Percentiles rank a stretch among this genome's conserved stretches.
Conservation (phyloP, 2,113 vertebrate genomes). For the Sinocyclocheilus anshuiensis region DNA sequence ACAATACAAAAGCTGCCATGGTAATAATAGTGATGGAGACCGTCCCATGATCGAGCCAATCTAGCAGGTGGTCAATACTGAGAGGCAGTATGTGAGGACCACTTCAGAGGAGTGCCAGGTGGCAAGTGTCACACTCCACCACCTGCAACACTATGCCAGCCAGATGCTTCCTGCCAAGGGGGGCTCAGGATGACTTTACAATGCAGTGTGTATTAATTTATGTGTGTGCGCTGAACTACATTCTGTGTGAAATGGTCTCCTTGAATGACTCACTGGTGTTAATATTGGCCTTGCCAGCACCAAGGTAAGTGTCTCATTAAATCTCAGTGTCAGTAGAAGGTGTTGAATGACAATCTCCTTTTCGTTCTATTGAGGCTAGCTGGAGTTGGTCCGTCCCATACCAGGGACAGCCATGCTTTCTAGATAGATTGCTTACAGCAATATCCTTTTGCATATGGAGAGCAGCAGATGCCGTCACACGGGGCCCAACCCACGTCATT, state of each 20-base stretch:
- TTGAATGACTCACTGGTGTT: conserved; percentile 46
- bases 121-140: conserved; percentile 49
- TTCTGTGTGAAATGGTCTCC: conserved; percentile 36
- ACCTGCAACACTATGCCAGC: conserved; percentile 41
- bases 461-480: neutral
- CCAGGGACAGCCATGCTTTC: neutral
- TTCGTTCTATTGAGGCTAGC: conserved; percentile 3
- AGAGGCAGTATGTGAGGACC: conserved; percentile 28
- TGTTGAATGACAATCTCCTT: conserved; percentile 39
- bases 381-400: neutral
- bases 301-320: conserved; percentile 57
- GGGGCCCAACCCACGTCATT: conserved; percentile 12
- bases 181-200: conserved; percentile 17
- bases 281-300: conserved; percentile 32
- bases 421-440: neutral
- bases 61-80: conserved; percentile 57
- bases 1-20: conserved; percentile 15
- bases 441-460: conserved; percentile 10
- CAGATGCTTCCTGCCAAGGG: conserved; percentile 50
- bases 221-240: conserved; percentile 3
- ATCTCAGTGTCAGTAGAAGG: conserved; percentile 32
- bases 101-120: conserved; percentile 52
- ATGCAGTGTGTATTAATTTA: conserved; percentile 14
- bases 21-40: conserved; percentile 19
- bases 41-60: conserved; percentile 40